Percentiles rank a stretch among this genome's conserved stretches.
Conservation (phyloP, 2,113 vertebrate species). For the Oplegnathus fasciatus region DNA sequence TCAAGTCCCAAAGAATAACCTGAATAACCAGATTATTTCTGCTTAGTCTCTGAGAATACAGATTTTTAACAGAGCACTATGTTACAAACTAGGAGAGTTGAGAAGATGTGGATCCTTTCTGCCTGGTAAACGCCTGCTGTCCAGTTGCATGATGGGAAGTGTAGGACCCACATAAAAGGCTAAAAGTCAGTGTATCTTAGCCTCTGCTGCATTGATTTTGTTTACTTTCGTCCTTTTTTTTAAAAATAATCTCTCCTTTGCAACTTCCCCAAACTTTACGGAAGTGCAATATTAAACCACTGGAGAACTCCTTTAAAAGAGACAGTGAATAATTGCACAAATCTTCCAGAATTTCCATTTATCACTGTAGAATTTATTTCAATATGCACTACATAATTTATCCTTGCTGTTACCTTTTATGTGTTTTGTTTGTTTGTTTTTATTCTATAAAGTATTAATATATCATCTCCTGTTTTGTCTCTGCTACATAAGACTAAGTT, state of each 20-base stretch:
- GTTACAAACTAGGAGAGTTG: too few relatives aligned
- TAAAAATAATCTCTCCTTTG: not conserved
- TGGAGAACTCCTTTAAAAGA: not conserved
- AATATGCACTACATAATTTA: not conserved
- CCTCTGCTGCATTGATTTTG: not conserved
- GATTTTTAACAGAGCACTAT: not conserved
- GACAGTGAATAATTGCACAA: not conserved
- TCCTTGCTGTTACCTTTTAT: not conserved
- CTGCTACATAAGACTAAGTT: slow-evolving; percentile 65
- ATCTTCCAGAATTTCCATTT: not conserved
- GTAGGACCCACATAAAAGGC: not conserved
- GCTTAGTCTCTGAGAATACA: not conserved
- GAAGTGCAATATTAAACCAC: not conserved
- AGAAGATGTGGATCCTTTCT: too few relatives aligned
- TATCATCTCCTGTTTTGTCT: slow-evolving; percentile 47
- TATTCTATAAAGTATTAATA: slow-evolving; percentile 32
- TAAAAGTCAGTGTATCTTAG: not conserved
- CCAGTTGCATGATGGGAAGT: not conserved
- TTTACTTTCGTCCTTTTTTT: too few relatives aligned
- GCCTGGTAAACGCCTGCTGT: not conserved
- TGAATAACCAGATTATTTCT: not conserved
- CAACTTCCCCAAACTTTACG: not conserved
- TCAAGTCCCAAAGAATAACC: not conserved
- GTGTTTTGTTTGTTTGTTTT: not conserved
- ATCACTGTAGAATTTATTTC: not conserved